These are phyloP conservation scores for Philotrypesis tridentata DNA, from an alignment of 1,140 invertebrate species.

Conservation along the genomic window DNA sequence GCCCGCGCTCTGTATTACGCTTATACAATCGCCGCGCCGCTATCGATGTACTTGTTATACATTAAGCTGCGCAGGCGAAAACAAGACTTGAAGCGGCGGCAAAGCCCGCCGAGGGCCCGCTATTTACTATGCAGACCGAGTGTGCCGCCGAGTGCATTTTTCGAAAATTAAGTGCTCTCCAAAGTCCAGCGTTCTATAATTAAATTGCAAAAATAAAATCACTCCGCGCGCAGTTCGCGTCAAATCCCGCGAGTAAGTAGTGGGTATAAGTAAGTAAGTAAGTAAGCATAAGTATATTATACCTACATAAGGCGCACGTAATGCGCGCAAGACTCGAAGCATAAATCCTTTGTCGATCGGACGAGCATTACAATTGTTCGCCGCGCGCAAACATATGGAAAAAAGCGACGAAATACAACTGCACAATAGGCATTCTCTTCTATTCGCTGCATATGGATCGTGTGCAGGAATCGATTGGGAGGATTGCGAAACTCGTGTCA, in stretches of 20 bases:
- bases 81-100: background rate
- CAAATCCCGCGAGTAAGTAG: too few species aligned
- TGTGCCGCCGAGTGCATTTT: background rate
- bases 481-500: background rate
- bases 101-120: too few species aligned
- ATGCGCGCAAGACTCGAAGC: background rate
- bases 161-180: background rate
- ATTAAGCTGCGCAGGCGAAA: constrained; percentile 8
- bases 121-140: background rate
- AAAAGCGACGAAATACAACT: constrained; percentile 1
- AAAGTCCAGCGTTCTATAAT: background rate
- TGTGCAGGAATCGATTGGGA: background rate
- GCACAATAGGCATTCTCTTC: constrained; percentile 1
- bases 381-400: background rate
- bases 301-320: too few species aligned
- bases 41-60: background rate
- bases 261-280: too few species aligned
- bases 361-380: constrained; percentile 16
- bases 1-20: background rate
- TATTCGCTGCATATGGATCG: too few species aligned
- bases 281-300: too few species aligned
- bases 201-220: background rate
- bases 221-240: too few species aligned
- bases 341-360: background rate
- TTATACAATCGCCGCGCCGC: background rate